phyloP scores from a whole-genome alignment of 2,888 invertebrate genomes.

The Tachina fera region DNA sequence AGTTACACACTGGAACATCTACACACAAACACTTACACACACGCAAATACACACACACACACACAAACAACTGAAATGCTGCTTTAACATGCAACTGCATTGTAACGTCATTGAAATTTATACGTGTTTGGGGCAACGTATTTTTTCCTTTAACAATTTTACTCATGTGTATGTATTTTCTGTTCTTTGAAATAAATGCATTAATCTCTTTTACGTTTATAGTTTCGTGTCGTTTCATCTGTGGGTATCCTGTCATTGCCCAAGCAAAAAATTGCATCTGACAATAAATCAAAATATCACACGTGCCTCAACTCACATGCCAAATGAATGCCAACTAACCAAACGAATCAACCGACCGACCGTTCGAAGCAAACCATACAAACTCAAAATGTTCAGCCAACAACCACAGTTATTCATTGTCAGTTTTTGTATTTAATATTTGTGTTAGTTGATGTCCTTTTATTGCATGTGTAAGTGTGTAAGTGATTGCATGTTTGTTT shows the following conservation, averaged over 20 bases:
- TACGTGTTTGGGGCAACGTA: constrained; percentile 46
- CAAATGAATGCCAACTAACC: constrained; percentile 35
- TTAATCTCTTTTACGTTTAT: constrained; percentile 59
- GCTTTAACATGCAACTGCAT: constrained; percentile 53
- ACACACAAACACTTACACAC: no score
- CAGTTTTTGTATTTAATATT: constrained; percentile 62
- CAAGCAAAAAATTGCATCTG: constrained; percentile 65
- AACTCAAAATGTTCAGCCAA: constrained; percentile 36
- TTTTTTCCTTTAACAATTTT: constrained; percentile 37
- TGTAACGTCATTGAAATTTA: constrained; percentile 67
- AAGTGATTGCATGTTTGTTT: constrained; percentile 35
- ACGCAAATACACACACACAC: no score
- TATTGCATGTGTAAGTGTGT: constrained; percentile 15
- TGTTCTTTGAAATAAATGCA: constrained; percentile 50
- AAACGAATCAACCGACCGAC: constrained; percentile 29
- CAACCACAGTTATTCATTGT: constrained; percentile 68
- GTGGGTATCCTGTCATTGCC: constrained; percentile 68
- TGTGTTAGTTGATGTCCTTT: constrained; percentile 54
- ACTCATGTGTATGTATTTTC: background rate
- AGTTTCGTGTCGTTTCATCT: constrained; percentile 50
- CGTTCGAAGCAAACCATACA: constrained; percentile 29
- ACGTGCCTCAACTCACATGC: constrained; percentile 71
- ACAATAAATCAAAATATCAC: constrained; percentile 72
- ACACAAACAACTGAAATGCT: background rate
- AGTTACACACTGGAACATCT: constrained; percentile 15